A percentile compares a stretch with the other conserved stretches of the same genome.
phyloP scores from a whole-genome alignment of 2,797 vertebrate species.

The Parauchenoglanis punctatus region DNA sequence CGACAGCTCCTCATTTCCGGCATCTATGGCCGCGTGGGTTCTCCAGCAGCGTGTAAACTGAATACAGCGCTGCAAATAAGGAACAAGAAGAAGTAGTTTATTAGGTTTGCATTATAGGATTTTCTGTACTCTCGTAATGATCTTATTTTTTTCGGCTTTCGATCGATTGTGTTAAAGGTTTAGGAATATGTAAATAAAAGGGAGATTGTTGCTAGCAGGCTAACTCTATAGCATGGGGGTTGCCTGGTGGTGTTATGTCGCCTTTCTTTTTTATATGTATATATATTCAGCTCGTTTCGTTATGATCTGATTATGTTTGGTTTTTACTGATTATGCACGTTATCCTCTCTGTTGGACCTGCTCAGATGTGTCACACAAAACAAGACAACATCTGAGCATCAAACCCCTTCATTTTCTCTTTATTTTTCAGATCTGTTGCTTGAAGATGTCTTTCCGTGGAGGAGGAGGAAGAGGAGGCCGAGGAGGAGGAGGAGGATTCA shows the following conservation, averaged over 20 bases:
- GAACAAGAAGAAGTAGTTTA: not conserved
- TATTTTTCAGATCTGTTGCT: conserved; percentile 10
- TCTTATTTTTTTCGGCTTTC: not conserved
- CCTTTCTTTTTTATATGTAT: not conserved
- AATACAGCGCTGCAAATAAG: not conserved
- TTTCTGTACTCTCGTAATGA: not conserved
- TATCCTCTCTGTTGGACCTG: not conserved
- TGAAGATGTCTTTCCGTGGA: conserved; percentile 83
- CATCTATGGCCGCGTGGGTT: conserved; percentile 24
- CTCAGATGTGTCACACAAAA: too few relatives aligned
- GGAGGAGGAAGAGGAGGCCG: conserved; percentile 70
- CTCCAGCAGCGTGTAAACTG: conserved; percentile 21
- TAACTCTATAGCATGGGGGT: not conserved
- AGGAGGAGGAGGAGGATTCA: conserved; percentile 70
- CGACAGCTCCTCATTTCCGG: conserved; percentile 43
- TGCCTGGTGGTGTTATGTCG: not conserved
- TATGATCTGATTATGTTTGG: not conserved
- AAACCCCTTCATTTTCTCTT: not conserved
- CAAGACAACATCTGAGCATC: not conserved
- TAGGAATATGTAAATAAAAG: not conserved
- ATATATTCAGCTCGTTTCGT: not conserved
- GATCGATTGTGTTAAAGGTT: not conserved
- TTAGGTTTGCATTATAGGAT: not conserved
- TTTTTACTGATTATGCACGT: too few relatives aligned
- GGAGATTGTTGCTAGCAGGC: not conserved